Conservation (phyloP, 2,797 vertebrate genomes). For the Hydrocynus forskahlii region DNA sequence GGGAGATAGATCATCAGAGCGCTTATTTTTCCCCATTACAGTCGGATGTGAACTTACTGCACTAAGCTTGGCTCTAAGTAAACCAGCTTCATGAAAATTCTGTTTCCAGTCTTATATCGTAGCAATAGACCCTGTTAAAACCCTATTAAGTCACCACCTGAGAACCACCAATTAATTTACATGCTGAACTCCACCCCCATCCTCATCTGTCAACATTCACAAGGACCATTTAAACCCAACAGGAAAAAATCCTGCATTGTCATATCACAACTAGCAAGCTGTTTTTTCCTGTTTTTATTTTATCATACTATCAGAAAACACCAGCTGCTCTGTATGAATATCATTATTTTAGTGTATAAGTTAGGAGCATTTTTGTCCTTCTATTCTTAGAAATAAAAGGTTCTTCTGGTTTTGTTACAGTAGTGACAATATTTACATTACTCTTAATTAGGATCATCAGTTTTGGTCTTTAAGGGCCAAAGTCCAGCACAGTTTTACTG, state of each 20-base stretch:
- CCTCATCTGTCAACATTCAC: too few relatives aligned
- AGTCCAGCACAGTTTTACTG: neutral
- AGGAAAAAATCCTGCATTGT: neutral
- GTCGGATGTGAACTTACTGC: slow-evolving; percentile 10
- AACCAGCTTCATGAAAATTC: slow-evolving; percentile 7
- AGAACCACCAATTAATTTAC: neutral
- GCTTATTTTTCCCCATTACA: slow-evolving; percentile 14
- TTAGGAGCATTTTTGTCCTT: neutral
- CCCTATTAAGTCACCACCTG: neutral
- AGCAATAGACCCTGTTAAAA: neutral
- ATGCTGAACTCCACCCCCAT: neutral
- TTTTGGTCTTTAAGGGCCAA: neutral
- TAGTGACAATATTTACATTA: neutral
- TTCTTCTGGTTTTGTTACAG: neutral
- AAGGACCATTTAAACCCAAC: neutral
- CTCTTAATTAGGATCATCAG: neutral
- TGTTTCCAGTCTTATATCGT: neutral
- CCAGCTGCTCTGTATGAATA: neutral
- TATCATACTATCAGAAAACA: neutral
- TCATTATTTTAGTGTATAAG: neutral
- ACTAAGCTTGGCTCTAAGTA: slow-evolving; percentile 14
- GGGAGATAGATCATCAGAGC: slow-evolving; percentile 21
- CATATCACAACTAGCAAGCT: too few relatives aligned
- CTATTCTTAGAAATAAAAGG: neutral
- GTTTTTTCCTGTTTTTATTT: neutral